These are phyloP conservation scores for Pterostichus madidus DNA, from an alignment of 2,888 invertebrate species.

Conservation along the genomic window DNA sequence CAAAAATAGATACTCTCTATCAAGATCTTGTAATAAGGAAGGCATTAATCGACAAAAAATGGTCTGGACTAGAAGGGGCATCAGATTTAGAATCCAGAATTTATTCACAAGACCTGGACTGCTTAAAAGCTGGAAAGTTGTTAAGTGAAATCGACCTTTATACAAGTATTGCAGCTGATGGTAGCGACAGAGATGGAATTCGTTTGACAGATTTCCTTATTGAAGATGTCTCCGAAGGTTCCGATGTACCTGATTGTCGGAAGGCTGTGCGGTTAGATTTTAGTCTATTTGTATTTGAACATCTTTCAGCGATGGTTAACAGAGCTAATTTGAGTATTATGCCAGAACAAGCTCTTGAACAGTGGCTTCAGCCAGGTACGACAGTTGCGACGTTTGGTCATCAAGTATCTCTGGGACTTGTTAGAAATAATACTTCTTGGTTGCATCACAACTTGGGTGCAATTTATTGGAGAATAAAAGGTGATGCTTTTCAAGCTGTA, in stretches of 20 bases:
- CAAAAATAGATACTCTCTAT: slow-evolving; percentile 81
- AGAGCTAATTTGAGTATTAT: slow-evolving; percentile 78
- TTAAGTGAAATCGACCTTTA: slow-evolving; percentile 85
- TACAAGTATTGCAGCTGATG: slow-evolving; percentile 81
- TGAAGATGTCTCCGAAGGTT: slow-evolving; percentile 72
- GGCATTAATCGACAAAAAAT: slow-evolving; percentile 81
- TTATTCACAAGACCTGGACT: slow-evolving; percentile 82
- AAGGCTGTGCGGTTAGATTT: slow-evolving; percentile 81
- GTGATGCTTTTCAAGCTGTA: slow-evolving; percentile 87
- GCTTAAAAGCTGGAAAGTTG: slow-evolving; percentile 82
- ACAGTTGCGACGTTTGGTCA: slow-evolving; percentile 80
- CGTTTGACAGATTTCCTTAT: slow-evolving; percentile 72
- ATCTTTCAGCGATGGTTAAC: slow-evolving; percentile 80
- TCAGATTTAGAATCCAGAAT: slow-evolving; percentile 82
- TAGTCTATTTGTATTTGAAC: slow-evolving; percentile 83
- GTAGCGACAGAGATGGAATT: slow-evolving; percentile 79
- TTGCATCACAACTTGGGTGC: slow-evolving; percentile 88
- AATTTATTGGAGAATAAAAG: slow-evolving; percentile 88
- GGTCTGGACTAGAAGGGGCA: slow-evolving; percentile 80
- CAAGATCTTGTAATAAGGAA: slow-evolving; percentile 83
- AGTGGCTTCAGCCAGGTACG: slow-evolving; percentile 74
- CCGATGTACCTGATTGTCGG: slow-evolving; percentile 82
- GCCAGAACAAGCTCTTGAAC: slow-evolving; percentile 79
- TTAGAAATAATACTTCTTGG: slow-evolving; percentile 87
- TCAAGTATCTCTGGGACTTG: slow-evolving; percentile 82